Evolutionary conservation across 2,797 vertebrate genomes (phyloP).

Genomic region (Rhinophrynus dorsalis): DNA sequence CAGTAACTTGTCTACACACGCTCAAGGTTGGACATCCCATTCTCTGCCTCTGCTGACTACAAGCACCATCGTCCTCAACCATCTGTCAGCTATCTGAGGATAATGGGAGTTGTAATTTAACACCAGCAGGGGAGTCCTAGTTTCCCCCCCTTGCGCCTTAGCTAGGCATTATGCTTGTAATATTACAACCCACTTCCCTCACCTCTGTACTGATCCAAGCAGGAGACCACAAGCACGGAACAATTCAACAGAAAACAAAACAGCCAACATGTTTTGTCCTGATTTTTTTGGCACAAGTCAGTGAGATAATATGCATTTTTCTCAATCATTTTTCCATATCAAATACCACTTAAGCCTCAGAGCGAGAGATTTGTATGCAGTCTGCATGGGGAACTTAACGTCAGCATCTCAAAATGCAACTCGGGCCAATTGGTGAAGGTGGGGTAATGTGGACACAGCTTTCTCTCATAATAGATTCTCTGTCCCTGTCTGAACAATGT

Average conservation of each 20-base stretch:
- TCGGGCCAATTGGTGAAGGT: slow-evolving; percentile 40
- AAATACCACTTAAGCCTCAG: slow-evolving; percentile 6
- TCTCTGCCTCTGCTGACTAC: too few relatives aligned
- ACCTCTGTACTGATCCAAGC: background rate
- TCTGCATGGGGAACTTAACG: slow-evolving; percentile 19
- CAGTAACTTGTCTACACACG: too few relatives aligned
- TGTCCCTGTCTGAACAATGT: slow-evolving; percentile 29
- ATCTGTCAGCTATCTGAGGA: too few relatives aligned
- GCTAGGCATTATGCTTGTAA: too few relatives aligned
- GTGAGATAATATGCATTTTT: slow-evolving; percentile 17
- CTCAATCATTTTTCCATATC: slow-evolving; percentile 19
- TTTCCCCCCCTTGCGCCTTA: too few relatives aligned
- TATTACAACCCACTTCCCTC: background rate
- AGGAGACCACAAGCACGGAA: background rate
- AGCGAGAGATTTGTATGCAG: slow-evolving; percentile 22
- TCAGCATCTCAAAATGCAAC: slow-evolving; percentile 1
- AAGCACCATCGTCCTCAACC: too few relatives aligned
- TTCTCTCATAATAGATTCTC: slow-evolving; percentile 3
- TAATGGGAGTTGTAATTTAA: too few relatives aligned
- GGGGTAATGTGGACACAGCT: slow-evolving; percentile 32
- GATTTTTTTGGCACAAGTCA: slow-evolving; percentile 26
- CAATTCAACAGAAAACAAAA: background rate
- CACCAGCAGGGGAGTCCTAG: too few relatives aligned
- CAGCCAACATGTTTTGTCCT: slow-evolving; percentile 24
- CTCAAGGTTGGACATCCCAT: too few relatives aligned